Evolutionary conservation across 2,797 vertebrate species (phyloP), one percentile per base, ranked within the genome.

Genomic region (Sciurus vulgaris): DNA sequence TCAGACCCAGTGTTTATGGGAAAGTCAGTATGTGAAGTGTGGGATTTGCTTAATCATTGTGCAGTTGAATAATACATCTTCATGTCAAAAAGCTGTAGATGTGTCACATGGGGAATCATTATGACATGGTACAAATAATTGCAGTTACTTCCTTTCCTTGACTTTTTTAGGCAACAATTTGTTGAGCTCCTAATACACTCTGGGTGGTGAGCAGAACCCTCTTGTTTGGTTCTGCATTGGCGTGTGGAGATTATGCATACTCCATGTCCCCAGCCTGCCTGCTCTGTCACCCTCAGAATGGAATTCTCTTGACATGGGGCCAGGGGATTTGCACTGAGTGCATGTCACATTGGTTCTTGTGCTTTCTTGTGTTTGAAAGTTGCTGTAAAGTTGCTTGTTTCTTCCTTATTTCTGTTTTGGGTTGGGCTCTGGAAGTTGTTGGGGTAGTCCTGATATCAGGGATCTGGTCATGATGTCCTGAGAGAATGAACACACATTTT

Each of bases 301-400:
- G 51, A 70, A 5, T n/a, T 54, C 5, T 63, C 18, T 33, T 20
- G 5, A 24, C 14, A 2, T 15, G 49, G 24, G n/a, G 7, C 20
- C 0, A 3, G 12, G 63, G 44, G 24, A 44, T 86, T 18, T 86
- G 35, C 13, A 1, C 3, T 8, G 41, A 59, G 47, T 30, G 9
- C 5, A 1, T 1, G 0, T 18, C 22, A 1, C 24, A 3, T 5
- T 20, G 12, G 56, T 9, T 12, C 61, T 70, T 3, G 0, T 24
- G 44, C 7, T 76, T 49, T 78, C 41, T 5, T 4, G 70, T 67
- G 17, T 72, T 56, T 76, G 67, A 88, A 73, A 87, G 15, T 12
- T 7, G 0, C 14, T 0, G 1, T 4, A 3, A 33, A 22, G 10
- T 11, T 76, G 3, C 11, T 73, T 73, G 7, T 49, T 63, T 73